Evolutionary conservation across 2,113 vertebrate species (phyloP).

Genomic region (Ptychochromis oligacanthus): DNA sequence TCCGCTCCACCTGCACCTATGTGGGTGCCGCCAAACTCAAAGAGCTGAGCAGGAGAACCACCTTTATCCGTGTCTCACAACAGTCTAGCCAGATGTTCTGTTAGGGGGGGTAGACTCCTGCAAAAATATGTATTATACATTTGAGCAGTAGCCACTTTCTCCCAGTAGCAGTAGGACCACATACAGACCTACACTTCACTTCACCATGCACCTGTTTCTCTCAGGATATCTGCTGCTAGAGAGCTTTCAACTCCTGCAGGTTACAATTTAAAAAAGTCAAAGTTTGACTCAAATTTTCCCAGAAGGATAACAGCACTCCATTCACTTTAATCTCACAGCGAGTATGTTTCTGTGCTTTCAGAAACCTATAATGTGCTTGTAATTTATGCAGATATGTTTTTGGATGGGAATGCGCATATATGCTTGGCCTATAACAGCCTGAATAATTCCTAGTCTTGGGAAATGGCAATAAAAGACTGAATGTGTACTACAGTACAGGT

Average conservation of each 20-base stretch:
- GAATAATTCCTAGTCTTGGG: background rate
- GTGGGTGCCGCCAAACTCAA: conserved; percentile 98
- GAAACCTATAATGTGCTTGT: background rate
- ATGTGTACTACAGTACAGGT: background rate
- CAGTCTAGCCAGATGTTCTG: conserved; percentile 92
- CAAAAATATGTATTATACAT: background rate
- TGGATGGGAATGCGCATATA: background rate
- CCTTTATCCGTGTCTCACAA: conserved; percentile 97
- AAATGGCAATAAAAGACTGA: background rate
- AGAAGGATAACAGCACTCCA: background rate
- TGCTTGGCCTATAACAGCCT: background rate
- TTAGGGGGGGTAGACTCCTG: conserved; percentile 59
- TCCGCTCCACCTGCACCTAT: conserved; percentile 97
- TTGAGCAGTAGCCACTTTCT: background rate
- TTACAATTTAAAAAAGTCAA: background rate
- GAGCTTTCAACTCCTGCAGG: conserved; percentile 24
- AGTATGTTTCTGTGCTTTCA: conserved; percentile 35
- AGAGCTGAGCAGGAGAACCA: conserved; percentile 94
- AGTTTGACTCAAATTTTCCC: conserved; percentile 8
- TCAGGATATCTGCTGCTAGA: conserved; percentile 57
- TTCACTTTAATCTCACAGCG: background rate
- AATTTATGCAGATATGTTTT: background rate
- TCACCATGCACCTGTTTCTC: conserved; percentile 28
- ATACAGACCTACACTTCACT: background rate
- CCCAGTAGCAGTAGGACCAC: background rate